Conservation (phyloP, 2,797 vertebrate genomes). For the Phoebastria nigripes region DNA sequence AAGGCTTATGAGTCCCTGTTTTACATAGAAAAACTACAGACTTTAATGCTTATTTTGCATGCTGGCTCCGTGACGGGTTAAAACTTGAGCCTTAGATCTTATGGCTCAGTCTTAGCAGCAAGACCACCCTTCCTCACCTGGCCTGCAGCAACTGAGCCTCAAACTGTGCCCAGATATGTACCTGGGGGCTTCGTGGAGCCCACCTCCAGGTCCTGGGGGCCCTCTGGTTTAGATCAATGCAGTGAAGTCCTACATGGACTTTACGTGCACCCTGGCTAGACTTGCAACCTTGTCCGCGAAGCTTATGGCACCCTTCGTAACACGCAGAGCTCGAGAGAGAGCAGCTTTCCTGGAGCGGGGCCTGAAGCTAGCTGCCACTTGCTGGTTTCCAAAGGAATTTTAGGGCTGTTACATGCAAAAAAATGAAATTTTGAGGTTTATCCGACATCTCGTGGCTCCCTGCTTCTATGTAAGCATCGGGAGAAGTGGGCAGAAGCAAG, state of each 20-base stretch:
- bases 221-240: neutral
- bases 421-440: neutral
- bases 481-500: neutral
- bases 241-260: neutral
- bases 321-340: rapidly evolving
- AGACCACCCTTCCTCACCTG: neutral
- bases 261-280: neutral
- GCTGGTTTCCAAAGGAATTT: neutral
- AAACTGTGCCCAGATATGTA: neutral
- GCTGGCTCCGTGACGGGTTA: rapidly evolving
- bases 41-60: neutral
- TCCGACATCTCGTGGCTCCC: neutral
- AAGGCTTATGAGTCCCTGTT: neutral
- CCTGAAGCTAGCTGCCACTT: neutral
- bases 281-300: rapidly evolving
- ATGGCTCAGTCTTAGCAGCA: neutral
- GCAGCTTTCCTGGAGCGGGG: neutral
- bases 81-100: neutral
- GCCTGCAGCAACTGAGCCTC: neutral
- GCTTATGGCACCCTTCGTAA: rapidly evolving
- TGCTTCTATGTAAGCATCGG: rapidly evolving
- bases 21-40: neutral
- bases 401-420: neutral
- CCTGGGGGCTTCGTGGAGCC: neutral
- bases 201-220: neutral